phyloP scores from a whole-genome alignment of 2,888 invertebrate genomes.

The Monochamus alternatus region DNA sequence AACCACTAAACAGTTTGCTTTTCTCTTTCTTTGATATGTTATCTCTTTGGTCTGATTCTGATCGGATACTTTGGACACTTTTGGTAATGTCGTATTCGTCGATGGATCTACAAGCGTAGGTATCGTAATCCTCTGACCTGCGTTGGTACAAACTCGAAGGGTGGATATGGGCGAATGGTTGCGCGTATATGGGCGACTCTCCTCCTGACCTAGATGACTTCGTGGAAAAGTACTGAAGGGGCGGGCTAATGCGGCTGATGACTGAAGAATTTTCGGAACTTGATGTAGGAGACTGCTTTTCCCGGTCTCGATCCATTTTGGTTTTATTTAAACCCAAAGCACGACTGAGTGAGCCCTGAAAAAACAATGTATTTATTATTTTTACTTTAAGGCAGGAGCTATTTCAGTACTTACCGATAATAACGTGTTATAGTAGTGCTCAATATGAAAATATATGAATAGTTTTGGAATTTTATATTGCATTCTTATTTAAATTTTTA shows the following conservation, averaged over 20 bases:
- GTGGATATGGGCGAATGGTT: conserved; percentile 61
- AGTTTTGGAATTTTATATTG: no score
- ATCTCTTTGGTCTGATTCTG: conserved; percentile 47
- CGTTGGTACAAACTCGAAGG: conserved; percentile 54
- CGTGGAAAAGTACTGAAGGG: conserved; percentile 68
- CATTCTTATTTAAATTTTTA: no score
- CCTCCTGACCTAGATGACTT: conserved; percentile 68
- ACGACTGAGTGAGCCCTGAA: conserved; percentile 83
- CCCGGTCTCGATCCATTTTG: conserved; percentile 63
- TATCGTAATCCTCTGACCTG: conserved; percentile 69
- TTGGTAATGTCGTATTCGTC: conserved; percentile 60
- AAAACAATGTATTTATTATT: conserved; percentile 1
- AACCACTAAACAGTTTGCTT: conserved; percentile 52
- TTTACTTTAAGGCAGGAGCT: not conserved
- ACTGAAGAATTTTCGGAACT: conserved; percentile 78
- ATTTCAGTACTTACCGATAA: conserved; percentile 11
- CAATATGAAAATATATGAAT: no score
- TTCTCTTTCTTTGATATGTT: conserved; percentile 52
- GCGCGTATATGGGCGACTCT: conserved; percentile 67
- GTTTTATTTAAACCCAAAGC: conserved; percentile 79
- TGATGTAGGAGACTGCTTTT: conserved; percentile 79
- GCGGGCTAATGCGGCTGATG: conserved; percentile 72
- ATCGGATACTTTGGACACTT: conserved; percentile 55
- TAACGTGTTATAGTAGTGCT: no score
- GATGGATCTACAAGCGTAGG: conserved; percentile 61